A percentile compares a stretch with the other conserved stretches of the same genome.
Evolutionary conservation across 1,140 invertebrate genomes (phyloP).

Genomic region (Microplitis mediator): DNA sequence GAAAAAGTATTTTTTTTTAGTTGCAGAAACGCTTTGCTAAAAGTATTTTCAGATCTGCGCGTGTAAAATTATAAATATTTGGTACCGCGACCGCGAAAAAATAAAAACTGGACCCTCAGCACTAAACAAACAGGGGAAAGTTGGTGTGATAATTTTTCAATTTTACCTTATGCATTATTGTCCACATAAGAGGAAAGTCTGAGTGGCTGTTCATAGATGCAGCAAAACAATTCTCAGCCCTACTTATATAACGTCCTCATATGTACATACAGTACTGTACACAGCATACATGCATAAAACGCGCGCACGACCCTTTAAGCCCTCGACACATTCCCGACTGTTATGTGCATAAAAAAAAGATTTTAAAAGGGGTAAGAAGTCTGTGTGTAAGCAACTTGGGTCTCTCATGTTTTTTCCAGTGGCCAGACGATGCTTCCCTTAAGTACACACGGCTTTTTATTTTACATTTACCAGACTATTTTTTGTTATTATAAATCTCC

Average conservation of each 20-base stretch:
- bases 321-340: background rate
- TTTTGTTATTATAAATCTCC: background rate
- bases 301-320: background rate
- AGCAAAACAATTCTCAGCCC: constrained; percentile 39
- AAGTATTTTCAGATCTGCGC: no score
- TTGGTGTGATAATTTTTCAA: constrained; percentile 63
- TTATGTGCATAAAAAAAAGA: background rate
- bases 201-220: constrained; percentile 8
- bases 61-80: background rate
- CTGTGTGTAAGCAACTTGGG: constrained; percentile 37
- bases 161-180: constrained; percentile 60
- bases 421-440: constrained; percentile 57
- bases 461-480: background rate
- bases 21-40: no score
- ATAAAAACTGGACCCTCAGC: constrained; percentile 1
- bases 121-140: constrained; percentile 22
- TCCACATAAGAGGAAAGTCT: constrained; percentile 12
- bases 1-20: no score
- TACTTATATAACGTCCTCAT: background rate
- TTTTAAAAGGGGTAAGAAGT: background rate
- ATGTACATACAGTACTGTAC: background rate
- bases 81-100: constrained; percentile 25
- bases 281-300: no score
- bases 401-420: constrained; percentile 58
- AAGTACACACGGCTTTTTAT: constrained; percentile 10